Base-by-base conservation (phyloP, 2,113 vertebrate genomes). In the Eolophus roseicapilla region DNA sequence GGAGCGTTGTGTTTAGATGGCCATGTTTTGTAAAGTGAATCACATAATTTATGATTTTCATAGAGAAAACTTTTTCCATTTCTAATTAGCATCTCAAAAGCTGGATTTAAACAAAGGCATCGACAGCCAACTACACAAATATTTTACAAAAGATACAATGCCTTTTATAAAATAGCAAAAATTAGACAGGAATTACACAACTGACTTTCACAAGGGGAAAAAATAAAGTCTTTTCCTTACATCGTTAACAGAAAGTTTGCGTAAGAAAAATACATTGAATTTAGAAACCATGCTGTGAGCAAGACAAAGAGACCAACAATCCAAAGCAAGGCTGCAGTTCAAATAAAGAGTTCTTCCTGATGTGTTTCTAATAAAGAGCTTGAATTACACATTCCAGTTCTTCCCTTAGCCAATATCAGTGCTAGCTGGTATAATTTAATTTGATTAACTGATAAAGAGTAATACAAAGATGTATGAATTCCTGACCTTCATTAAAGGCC, bases 31-130 rank as follows among this genome's bases (percentile, higher is more conserved):
- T 75, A 53, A 87, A 83, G 46, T 55, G 21, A 89, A 84, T 39
- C 16, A 79, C 0, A 1, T 55, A 80, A 82, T 95, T 86, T 82
- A 82, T 68, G 4, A 78, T 81, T 93, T 96, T 87, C 79, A 59
- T 50, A 28, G 73, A 47, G 83, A 96, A 96, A 92, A 87, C 23
- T 79, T 92, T 47, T 84, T 78, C 43, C n/a, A 37, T 44, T 60
- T 94, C 83, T 81, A 87, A 97, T 97, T 92, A 93, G 59, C 93
- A 97, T 96, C 91, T 96, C 93, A 97, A 98, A 97, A 95, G 76
- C 77, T 53, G 43, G 64, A 84, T 82, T 96, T 95, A 97, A 97
- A 97, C 86, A 95, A 97, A 98, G 94, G 91, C 83, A 94, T 82
- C n/a, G 20, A 92, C 73, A 96, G 81, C 29, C 79, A 82, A 41